Conservation (phyloP, 2,113 vertebrate genomes). For the Grammomys surdaster region DNA sequence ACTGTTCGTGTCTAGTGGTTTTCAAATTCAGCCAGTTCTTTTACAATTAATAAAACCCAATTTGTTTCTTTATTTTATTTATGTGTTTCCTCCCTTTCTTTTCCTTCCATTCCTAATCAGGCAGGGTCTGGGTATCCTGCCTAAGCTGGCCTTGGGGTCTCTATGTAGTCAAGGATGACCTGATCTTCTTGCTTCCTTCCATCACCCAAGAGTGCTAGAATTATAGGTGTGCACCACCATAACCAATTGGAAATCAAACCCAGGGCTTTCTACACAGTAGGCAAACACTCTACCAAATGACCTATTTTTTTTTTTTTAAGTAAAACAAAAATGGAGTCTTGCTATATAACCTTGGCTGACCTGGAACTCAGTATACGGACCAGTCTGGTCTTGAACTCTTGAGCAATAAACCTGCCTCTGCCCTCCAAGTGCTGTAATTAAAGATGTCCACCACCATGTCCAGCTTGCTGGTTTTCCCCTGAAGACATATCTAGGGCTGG, state of each 20-base stretch:
- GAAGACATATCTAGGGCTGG: background rate
- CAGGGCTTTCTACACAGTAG: background rate
- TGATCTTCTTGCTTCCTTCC: background rate
- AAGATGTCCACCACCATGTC: background rate
- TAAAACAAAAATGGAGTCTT: background rate
- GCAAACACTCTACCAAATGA: background rate
- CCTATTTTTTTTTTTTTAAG: too few species aligned
- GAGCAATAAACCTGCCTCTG: background rate
- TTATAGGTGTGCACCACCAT: background rate
- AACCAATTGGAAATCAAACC: background rate
- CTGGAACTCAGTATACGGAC: background rate
- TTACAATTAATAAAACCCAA: slow-evolving; percentile 47
- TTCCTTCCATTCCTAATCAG: background rate
- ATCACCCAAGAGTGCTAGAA: background rate
- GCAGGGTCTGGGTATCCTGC: background rate
- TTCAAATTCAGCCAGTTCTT: background rate
- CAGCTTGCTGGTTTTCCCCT: background rate
- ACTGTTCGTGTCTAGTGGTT: background rate
- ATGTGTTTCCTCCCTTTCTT: background rate
- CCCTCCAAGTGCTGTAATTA: background rate
- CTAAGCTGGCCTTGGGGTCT: background rate
- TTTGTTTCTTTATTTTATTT: background rate
- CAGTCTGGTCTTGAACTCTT: background rate
- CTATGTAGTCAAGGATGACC: background rate
- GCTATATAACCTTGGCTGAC: background rate